phyloP scores from a whole-genome alignment of 2,797 vertebrate genomes.

The Pteronotus mesoamericanus region DNA sequence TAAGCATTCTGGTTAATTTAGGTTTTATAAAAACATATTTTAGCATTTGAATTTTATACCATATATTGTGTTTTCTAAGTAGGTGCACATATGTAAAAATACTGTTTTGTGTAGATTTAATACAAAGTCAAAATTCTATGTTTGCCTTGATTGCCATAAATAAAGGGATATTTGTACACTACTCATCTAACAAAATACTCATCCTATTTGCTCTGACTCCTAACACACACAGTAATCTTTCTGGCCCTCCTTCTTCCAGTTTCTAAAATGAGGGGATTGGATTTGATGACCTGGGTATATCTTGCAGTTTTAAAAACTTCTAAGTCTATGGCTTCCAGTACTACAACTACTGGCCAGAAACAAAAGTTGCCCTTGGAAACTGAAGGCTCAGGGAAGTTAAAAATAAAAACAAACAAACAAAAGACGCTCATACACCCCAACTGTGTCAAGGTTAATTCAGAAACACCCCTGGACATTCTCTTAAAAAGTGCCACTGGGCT shows the following conservation, averaged over 20 bases:
- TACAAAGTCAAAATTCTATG: not conserved
- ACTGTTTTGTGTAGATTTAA: not conserved
- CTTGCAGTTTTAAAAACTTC: not conserved
- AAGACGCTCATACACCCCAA: not conserved
- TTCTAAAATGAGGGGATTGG: not conserved
- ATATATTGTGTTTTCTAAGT: not conserved
- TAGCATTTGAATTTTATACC: not conserved
- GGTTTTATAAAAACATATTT: not conserved
- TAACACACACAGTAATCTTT: not conserved
- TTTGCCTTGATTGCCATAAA: not conserved
- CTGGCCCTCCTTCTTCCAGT: not conserved
- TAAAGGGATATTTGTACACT: accelerated
- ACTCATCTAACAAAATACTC: not conserved
- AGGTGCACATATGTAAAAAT: not conserved
- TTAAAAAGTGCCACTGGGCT: not conserved
- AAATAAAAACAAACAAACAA: not conserved
- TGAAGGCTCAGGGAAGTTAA: not conserved
- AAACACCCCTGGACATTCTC: not conserved
- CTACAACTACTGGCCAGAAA: not conserved
- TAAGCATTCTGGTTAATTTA: not conserved
- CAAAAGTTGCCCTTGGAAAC: not conserved
- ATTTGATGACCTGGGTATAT: not conserved
- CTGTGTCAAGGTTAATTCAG: not conserved
- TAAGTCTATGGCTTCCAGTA: not conserved
- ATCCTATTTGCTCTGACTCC: not conserved